Percentiles rank a stretch among this genome's conserved stretches.
These are phyloP conservation scores for Physella acuta DNA, from an alignment of 1,140 invertebrate species.

Conservation along the genomic window DNA sequence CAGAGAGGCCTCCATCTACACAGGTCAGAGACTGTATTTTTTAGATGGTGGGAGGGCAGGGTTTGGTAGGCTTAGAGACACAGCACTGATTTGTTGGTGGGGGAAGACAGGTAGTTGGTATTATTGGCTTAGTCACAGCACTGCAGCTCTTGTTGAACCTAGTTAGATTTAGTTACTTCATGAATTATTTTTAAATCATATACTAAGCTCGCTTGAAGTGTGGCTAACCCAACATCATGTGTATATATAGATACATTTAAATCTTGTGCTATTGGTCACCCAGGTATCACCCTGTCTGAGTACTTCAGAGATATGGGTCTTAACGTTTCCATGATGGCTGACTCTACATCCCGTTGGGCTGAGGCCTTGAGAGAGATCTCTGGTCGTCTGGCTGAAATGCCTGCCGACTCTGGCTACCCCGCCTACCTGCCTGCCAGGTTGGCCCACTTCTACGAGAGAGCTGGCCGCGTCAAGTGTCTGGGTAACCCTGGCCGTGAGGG, in stretches of 20 bases:
- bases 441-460: slow-evolving; percentile 99
- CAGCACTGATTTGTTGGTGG: too few species aligned
- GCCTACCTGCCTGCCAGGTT: slow-evolving; percentile 96
- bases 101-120: too few species aligned
- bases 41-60: too few species aligned
- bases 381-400: slow-evolving; percentile 99
- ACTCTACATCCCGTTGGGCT: slow-evolving; percentile 99
- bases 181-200: too few species aligned
- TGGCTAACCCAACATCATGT: too few species aligned
- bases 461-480: slow-evolving; percentile 93
- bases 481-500: slow-evolving; percentile 97
- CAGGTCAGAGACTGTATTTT: slow-evolving; percentile 68
- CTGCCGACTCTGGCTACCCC: slow-evolving; percentile 95
- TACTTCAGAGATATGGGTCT: slow-evolving; percentile 99
- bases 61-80: too few species aligned
- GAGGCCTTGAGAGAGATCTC: slow-evolving; percentile 99
- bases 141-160: too few species aligned
- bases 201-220: too few species aligned
- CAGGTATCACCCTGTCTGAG: slow-evolving; percentile 96
- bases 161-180: too few species aligned
- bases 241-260: too few species aligned
- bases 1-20: slow-evolving; percentile 99
- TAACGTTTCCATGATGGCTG: slow-evolving; percentile 99
- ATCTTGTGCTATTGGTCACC: too few species aligned
- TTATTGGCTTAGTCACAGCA: too few species aligned